phyloP scores from a whole-genome alignment of 2,888 invertebrate genomes.

The Candidula unifasciata region DNA sequence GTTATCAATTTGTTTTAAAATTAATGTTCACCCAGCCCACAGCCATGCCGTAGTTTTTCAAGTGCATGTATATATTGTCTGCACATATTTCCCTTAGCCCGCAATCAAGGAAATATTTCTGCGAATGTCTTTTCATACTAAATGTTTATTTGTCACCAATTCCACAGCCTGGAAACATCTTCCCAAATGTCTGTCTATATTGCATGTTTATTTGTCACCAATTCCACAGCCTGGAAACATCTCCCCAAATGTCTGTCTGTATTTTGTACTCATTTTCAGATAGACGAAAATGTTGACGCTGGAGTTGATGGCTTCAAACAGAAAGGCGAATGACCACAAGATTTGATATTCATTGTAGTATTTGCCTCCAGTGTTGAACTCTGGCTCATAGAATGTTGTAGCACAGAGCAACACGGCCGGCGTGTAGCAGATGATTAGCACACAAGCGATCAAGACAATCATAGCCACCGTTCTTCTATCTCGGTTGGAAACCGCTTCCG shows the following conservation, averaged over 20 bases:
- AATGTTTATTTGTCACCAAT: too few relatives aligned
- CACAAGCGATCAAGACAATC: not conserved
- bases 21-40: too few relatives aligned
- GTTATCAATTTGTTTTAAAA: too few relatives aligned
- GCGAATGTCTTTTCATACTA: too few relatives aligned
- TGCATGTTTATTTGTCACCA: too few relatives aligned
- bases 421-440: not conserved
- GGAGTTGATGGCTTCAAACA: slow-evolving; percentile 5
- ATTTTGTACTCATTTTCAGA: slow-evolving; percentile 3
- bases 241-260: not conserved
- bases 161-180: too few relatives aligned
- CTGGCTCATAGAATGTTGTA: not conserved
- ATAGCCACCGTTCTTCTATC: not conserved
- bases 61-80: too few relatives aligned
- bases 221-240: too few relatives aligned
- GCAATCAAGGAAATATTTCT: too few relatives aligned
- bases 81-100: too few relatives aligned
- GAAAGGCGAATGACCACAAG: not conserved
- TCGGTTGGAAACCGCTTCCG: not conserved
- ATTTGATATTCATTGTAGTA: not conserved
- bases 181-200: too few relatives aligned
- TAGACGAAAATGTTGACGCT: slow-evolving; percentile 13
- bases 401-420: not conserved
- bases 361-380: not conserved
- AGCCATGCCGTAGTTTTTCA: too few relatives aligned